Base-by-base conservation (phyloP, 2,888 invertebrate species). In the Odontomyia ornata region DNA sequence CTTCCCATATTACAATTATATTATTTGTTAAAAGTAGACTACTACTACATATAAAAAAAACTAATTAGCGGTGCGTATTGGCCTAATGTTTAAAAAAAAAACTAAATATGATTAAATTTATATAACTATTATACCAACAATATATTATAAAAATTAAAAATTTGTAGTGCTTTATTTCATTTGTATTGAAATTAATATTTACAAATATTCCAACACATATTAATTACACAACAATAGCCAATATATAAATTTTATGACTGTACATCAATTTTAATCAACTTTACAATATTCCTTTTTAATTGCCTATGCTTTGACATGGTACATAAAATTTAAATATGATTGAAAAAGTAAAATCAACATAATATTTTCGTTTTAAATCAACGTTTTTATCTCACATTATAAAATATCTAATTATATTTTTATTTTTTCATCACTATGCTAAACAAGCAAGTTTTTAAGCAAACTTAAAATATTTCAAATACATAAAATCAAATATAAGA, bases 41-140 rank as follows among this genome's bases (percentile, higher is more conserved):
- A 9, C 9, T 5, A 36, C 3, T 9, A 36, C 36, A 36, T 36
- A 9, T 36, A 5, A 5, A 36, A 4, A 9, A 52, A 13, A 52
- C 15, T 9, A 60, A 60, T 25, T 60, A 25, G 60, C 25, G 60
- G 60, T 60, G 25, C 21, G 25, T 60, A 60, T 60, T 60, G 60
- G 60, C 60, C 60, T 60, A 60, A 60, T 5, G 9, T 36, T 5
- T 5, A 5, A 36, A 36, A 5, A 36, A 36, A 36, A 36, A 36
- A 36, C 3, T 5, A 36, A 5, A 9, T 36, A 5, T 36, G 36
- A 60, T 25, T 60, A 21, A 7, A 60, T 60, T 11, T 23, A 60
- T 60, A 21, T 60, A 15, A 60, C 3, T 60, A 60, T 15, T 60
- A 60, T 23, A 23, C 23, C n/a, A 21, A 23, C 60, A 25, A 60